phyloP scores from a whole-genome alignment of 2,797 vertebrate genomes.

The Pipistrellus pipistrellus region DNA sequence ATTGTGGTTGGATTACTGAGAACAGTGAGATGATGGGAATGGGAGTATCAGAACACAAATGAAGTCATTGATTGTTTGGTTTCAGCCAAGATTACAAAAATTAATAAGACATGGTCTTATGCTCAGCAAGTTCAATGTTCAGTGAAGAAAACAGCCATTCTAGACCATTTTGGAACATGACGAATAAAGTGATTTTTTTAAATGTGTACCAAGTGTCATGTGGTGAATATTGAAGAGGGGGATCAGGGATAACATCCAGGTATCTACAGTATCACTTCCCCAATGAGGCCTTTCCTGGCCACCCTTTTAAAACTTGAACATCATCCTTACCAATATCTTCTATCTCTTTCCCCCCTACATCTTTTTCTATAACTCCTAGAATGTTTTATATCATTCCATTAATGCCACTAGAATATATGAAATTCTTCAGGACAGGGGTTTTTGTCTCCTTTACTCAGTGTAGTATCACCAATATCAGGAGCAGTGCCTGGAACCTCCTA shows the following conservation, averaged over 20 bases:
- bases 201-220: not conserved
- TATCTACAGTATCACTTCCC: not conserved
- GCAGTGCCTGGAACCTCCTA: not conserved
- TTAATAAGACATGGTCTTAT: not conserved
- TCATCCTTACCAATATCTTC: not conserved
- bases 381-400: not conserved
- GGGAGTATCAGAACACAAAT: not conserved
- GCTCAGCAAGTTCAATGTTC: conserved; percentile 45
- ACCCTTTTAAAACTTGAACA: not conserved
- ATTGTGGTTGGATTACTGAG: not conserved
- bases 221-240: not conserved
- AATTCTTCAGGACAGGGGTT: not conserved
- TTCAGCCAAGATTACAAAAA: conserved; percentile 52
- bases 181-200: conserved; percentile 8
- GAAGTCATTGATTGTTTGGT: not conserved
- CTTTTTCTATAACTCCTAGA: not conserved
- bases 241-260: not conserved
- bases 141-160: not conserved
- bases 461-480: not conserved
- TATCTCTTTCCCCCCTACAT: not conserved
- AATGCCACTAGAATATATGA: not conserved
- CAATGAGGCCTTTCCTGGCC: not conserved
- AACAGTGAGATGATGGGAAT: not conserved
- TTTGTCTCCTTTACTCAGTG: not conserved
- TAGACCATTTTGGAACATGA: not conserved